A percentile compares a stretch with the other conserved stretches of the same genome.
phyloP scores from a whole-genome alignment of 2,888 invertebrate species.

The Ariolimax columbianus region DNA sequence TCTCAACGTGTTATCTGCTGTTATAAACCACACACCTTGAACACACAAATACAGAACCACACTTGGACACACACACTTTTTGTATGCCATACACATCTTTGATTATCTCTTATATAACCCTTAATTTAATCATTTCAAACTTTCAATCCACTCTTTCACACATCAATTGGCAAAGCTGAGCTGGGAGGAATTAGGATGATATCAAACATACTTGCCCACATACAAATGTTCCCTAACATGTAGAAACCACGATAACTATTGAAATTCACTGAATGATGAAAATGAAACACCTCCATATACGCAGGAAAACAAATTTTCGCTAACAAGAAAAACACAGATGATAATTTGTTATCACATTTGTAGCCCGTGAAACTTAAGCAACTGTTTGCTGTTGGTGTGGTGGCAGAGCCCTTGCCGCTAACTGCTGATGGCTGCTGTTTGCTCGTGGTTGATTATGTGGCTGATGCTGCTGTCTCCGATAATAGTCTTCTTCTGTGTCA shows the following conservation, averaged over 20 bases:
- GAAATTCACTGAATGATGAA: neutral
- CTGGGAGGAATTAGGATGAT: too few species aligned
- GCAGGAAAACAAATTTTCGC: neutral
- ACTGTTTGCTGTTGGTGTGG: slow-evolving; percentile 46
- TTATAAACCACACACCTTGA: neutral
- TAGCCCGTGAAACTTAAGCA: slow-evolving; percentile 18
- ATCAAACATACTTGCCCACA: too few species aligned
- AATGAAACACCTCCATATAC: neutral
- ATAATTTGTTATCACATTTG: neutral
- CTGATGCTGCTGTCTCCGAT: slow-evolving; percentile 33
- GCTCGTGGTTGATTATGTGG: slow-evolving; percentile 34
- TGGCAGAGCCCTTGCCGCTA: slow-evolving; percentile 13
- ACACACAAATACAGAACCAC: too few species aligned
- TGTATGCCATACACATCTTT: too few species aligned
- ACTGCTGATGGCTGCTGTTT: slow-evolving; percentile 45
- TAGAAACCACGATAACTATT: neutral
- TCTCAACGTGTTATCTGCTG: neutral
- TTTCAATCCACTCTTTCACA: too few species aligned
- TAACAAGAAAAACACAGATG: neutral
- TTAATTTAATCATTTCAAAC: too few species aligned
- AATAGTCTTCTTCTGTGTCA: slow-evolving; percentile 42
- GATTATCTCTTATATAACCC: too few species aligned
- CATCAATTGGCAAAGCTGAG: too few species aligned
- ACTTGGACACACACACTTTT: too few species aligned
- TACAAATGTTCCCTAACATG: too few species aligned